Conservation (phyloP, 2,888 invertebrate genomes). For the Beris chalybata region DNA sequence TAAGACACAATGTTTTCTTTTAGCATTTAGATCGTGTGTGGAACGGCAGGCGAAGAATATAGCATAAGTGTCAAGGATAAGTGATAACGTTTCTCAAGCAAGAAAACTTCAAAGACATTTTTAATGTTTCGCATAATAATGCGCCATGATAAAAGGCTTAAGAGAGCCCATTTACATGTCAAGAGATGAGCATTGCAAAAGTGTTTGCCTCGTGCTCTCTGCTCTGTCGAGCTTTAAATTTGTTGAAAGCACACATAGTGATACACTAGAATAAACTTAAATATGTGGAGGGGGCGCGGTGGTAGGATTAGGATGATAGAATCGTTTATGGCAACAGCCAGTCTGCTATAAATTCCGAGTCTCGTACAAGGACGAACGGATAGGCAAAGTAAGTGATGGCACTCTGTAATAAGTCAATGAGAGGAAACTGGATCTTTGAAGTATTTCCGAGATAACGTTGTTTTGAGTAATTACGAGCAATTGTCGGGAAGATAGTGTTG, state of each 20-base stretch:
- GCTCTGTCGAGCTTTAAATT: constrained; percentile 5
- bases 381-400: too few relatives aligned
- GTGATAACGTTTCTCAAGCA: constrained; percentile 18
- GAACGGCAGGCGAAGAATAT: neutral
- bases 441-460: too few relatives aligned
- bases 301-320: too few relatives aligned
- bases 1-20: neutral
- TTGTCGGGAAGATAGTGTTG: too few relatives aligned
- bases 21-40: neutral
- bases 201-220: constrained; percentile 7
- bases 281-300: too few relatives aligned
- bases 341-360: too few relatives aligned
- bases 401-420: too few relatives aligned
- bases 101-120: constrained; percentile 18
- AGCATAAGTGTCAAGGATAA: constrained; percentile 14
- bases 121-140: constrained; percentile 14
- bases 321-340: too few relatives aligned
- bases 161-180: constrained; percentile 16
- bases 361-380: too few relatives aligned
- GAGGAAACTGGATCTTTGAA: too few relatives aligned
- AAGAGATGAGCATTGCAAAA: constrained; percentile 13
- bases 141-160: constrained; percentile 19
- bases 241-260: neutral
- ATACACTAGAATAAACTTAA: too few relatives aligned
- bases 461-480: too few relatives aligned